Evolutionary conservation across 2,888 invertebrate species (phyloP), one percentile per base, ranked within the genome.

Genomic region (Peribatodes rhomboidaria): DNA sequence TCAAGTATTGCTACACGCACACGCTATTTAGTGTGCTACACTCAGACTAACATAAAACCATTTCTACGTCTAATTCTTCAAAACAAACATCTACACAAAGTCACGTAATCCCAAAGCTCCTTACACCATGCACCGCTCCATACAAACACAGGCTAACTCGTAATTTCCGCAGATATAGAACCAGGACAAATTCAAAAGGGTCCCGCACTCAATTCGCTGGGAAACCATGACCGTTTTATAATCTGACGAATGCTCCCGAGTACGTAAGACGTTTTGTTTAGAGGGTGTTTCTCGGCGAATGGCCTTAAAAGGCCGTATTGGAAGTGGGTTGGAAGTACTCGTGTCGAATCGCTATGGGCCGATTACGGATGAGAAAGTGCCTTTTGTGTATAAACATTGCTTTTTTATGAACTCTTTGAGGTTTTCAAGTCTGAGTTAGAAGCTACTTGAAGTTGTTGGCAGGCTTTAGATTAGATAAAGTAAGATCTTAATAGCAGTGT

Each of bases 291-390:
- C 61, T 62, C 64, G 52, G 55, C 61, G 64, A 68, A 70, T 68
- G 59, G 67, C 65, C 68, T 69, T 70, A 64, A 72, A 68, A 70
- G 67, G 68, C 68, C 62, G 65, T 72, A 80, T 80, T 77, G 79
- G 78, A 81, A 79, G 72, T 72, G 73, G 70, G 67, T 62, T 63
- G 70, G 60, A 64, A 49, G 69, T 67, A 68, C 68, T 73, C 65
- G 67, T 72, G 71, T 70, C 73, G 76, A 77, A 80, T 78, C 73
- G 75, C 73, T 72, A 77, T 73, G 78, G 79, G 74, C 70, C 80
- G 77, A 79, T 82, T 80, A 78, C 72, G 77, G 76, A 67, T 76
- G 76, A 78, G 72, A 71, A 74, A 74, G 71, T 62, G 63, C 69
- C 75, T 71, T 75, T 77, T 81, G 78, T 81, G 64, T 69, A 67